Evolutionary conservation across 2,797 vertebrate genomes (phyloP).

Genomic region (Sebastes umbrosus): DNA sequence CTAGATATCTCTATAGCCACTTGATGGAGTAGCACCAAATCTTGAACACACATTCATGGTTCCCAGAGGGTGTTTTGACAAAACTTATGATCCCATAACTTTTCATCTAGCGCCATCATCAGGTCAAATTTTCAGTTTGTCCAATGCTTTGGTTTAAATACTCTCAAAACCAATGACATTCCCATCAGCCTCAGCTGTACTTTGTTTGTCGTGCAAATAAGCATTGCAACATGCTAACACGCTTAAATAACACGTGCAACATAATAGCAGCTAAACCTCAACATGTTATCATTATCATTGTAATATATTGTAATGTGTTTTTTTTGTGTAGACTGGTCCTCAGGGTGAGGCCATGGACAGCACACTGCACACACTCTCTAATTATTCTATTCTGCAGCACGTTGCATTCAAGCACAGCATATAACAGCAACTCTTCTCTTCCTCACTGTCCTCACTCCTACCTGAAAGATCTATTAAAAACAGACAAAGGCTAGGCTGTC

Average conservation of each 20-base stretch:
- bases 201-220: not conserved
- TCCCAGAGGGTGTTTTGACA: not conserved
- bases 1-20: not conserved
- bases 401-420: not conserved
- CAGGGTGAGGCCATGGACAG: not conserved
- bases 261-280: not conserved
- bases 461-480: slow-evolving; percentile 22
- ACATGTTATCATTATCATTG: not conserved
- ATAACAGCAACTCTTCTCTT: not conserved
- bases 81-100: not conserved
- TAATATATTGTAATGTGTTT: not conserved
- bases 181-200: not conserved
- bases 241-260: not conserved
- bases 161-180: not conserved
- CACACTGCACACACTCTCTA: not conserved
- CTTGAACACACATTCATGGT: not conserved
- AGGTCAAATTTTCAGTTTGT: not conserved
- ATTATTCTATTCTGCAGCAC: not conserved
- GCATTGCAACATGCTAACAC: not conserved
- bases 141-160: not conserved
- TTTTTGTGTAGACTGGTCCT: not conserved
- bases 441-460: not conserved
- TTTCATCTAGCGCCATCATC: not conserved
- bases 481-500: slow-evolving; percentile 3
- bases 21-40: not conserved